A percentile compares a stretch with the other conserved stretches of the same genome.
phyloP scores from a whole-genome alignment of 2,113 vertebrate genomes.

The Ifrita kowaldi region DNA sequence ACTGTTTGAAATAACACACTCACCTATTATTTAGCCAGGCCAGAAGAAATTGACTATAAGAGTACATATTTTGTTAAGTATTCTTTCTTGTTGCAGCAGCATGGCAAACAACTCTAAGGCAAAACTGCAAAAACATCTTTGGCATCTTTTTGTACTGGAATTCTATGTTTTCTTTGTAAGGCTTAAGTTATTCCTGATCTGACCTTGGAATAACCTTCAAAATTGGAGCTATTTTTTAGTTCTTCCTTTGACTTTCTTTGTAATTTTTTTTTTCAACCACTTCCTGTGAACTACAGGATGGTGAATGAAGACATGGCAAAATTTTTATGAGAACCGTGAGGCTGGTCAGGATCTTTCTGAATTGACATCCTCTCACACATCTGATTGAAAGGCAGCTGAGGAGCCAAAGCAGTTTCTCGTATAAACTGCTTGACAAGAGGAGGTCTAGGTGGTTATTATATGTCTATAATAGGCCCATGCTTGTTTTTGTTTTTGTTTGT shows the following conservation, averaged over 20 bases:
- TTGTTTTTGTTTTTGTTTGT: background rate
- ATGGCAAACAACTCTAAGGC: background rate
- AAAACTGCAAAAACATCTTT: background rate
- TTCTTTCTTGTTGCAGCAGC: background rate
- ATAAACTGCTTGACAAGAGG: background rate
- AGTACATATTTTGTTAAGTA: background rate
- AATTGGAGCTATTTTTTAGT: background rate
- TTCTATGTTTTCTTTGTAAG: background rate
- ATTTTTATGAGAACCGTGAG: background rate
- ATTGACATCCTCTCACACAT: background rate
- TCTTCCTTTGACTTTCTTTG: background rate
- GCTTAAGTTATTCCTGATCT: background rate
- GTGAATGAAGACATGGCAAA: background rate
- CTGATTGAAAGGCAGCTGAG: background rate
- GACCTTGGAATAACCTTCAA: background rate
- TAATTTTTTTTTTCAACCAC: background rate
- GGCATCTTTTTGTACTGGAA: background rate
- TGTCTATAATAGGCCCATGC: background rate
- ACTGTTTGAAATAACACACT: background rate
- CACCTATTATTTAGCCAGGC: background rate
- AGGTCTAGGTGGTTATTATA: background rate
- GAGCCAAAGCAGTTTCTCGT: background rate
- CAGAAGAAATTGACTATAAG: background rate
- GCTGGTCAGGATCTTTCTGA: background rate
- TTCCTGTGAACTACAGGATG: background rate